Evolutionary conservation across 1,140 invertebrate species (phyloP).

Genomic region (Drosophila biarmipes): DNA sequence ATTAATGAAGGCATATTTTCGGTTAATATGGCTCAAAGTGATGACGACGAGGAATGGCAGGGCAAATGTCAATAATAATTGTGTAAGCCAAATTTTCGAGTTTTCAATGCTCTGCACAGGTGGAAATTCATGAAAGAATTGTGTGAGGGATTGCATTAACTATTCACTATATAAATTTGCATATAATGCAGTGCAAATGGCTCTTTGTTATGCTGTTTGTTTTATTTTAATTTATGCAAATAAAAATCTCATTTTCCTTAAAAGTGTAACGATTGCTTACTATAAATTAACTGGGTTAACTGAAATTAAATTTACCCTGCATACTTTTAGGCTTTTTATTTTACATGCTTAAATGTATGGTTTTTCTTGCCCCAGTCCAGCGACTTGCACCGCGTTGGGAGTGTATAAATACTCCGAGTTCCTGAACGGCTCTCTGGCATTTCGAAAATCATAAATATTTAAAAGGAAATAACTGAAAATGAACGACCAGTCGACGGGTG

Average conservation of each 20-base stretch:
- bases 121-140: background rate
- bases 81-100: background rate
- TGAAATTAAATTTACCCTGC: background rate
- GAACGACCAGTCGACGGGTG: conserved; percentile 43
- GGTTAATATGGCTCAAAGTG: conserved; percentile 30
- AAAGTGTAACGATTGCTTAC: background rate
- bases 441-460: conserved; percentile 80
- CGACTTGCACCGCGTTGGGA: conserved; percentile 1
- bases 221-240: conserved; percentile 7
- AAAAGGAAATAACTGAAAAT: conserved; percentile 69
- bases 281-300: background rate
- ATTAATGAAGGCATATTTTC: conserved; percentile 39
- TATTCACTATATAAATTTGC: conserved; percentile 6
- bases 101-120: conserved; percentile 1
- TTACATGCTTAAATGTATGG: background rate
- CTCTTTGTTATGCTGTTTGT: background rate
- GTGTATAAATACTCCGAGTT: conserved; percentile 48
- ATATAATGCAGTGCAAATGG: background rate
- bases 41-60: conserved; percentile 25
- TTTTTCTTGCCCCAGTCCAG: background rate
- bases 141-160: background rate
- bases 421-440: conserved; percentile 54
- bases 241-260: background rate
- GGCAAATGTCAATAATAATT: conserved; percentile 30
- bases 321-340: conserved; percentile 3